Evolutionary conservation across 2,888 invertebrate genomes (phyloP).

Genomic region (Dascillus cervinus): DNA sequence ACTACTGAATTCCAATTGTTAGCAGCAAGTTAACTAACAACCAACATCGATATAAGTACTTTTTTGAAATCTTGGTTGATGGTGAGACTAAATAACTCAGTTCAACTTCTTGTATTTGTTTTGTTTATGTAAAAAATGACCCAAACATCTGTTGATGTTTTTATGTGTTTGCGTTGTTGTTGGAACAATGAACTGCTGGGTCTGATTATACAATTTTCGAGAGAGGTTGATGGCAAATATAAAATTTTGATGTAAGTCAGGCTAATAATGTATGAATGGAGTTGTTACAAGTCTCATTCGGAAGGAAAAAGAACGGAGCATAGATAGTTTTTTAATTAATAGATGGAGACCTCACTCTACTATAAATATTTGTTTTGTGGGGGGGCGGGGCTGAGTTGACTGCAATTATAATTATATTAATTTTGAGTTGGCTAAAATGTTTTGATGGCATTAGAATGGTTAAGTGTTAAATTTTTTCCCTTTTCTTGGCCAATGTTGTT

Average conservation of each 20-base stretch:
- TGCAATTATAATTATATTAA: too few relatives aligned
- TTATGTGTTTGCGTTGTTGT: too few relatives aligned
- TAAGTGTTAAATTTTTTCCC: conserved; percentile 36
- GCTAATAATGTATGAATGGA: conserved; percentile 13
- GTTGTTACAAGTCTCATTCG: conserved; percentile 17
- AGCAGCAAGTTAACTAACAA: conserved; percentile 22
- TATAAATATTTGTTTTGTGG: conserved; percentile 17
- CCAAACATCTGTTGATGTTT: not conserved
- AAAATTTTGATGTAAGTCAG: conserved; percentile 13
- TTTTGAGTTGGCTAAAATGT: too few relatives aligned
- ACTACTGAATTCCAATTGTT: conserved; percentile 16
- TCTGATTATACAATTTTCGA: conserved; percentile 12
- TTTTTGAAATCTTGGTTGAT: conserved; percentile 17
- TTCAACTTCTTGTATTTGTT: conserved; percentile 7
- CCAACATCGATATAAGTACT: conserved; percentile 24
- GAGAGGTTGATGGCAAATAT: conserved; percentile 12
- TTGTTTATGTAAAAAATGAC: conserved; percentile 10
- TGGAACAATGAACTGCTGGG: too few relatives aligned
- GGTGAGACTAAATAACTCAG: conserved; percentile 13
- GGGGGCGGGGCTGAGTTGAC: conserved; percentile 13
- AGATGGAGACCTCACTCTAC: conserved; percentile 18
- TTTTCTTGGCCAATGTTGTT: conserved; percentile 21
- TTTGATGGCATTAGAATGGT: too few relatives aligned
- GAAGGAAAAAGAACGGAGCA: conserved; percentile 20
- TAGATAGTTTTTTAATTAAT: conserved; percentile 17